Evolutionary conservation across 2,888 invertebrate species (phyloP), one percentile per base, ranked within the genome.

Genomic region (Diarsia mendica): DNA sequence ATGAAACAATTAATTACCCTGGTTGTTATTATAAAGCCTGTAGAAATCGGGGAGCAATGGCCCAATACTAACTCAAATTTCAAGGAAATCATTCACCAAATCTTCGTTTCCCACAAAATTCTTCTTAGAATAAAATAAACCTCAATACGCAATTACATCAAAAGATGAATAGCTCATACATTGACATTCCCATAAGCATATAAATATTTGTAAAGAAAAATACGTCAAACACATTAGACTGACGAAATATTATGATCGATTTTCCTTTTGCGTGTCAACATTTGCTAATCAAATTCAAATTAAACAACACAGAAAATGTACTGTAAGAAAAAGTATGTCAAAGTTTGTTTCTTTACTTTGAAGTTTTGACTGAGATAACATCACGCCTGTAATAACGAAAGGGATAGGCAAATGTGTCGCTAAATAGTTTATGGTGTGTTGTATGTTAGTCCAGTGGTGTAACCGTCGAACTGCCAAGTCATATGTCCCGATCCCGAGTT

Each of bases 231-330:
- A 70, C 81, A 75, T 82, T 83, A 86, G 72, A 20, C 23, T 48
- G 49, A 69, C 44, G 67, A 72, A 76, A 64, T 58, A 65, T 82
- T 58, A 65, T 82, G 87, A 87, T 87, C 82, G 69, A 87, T 84
- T 72, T 65, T 51, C 63, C 6, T 79, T 79, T 86, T 11, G 82
- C 86, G 85, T 87, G 86, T 70, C 76, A 28, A 46, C 63, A 46
- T 51, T 75, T 53, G 33, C 33, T 72, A 79, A 76, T 84, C 82
- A 75, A 84, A 86, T 68, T 79, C 64, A 74, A 79, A 83, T 86
- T 67, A 73, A 66, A 83, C 18, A 72, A 82, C 61, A 49, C 33
- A n/a, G 49, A 67, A 66, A 63, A 73, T 66, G 33, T 46, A 53
- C 33, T 64, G 18, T 8, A 39, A 53, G 15, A 23, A 80, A 33